Base-by-base conservation (phyloP, 2,113 vertebrate species). In the Tragelaphus imberbis region DNA sequence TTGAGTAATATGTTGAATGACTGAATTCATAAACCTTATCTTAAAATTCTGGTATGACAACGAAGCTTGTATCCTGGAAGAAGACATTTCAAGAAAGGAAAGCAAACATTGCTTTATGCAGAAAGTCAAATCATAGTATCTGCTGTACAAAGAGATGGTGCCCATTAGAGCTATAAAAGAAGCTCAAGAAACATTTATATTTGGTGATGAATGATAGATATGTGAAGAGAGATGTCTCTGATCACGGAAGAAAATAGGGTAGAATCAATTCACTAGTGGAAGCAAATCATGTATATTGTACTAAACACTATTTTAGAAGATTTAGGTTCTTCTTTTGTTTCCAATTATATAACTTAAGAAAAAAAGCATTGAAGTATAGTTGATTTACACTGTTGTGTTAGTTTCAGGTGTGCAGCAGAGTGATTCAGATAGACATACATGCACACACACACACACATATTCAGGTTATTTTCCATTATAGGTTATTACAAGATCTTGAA, bases 191-290 rank as follows among this genome's bases (percentile, higher is more conserved):
- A 96, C 82, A 82, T 47, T 95, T 84, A 1, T 75, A 1, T 75
- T n/a, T 58, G 55, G 33, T 91, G 65, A 63, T 82, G 17, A 53
- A 49, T 79, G 49, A 6, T 56, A 30, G 15, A 36, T 44, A 6
- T 19, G 2, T n/a, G 25, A 85, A 36, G 53, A 61, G 33, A 44
- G 13, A 13, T 30, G 7, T 93, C 33, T 84, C 33, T 53, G 27
- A 53, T 79, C 58, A 44, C 53, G 77, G 84, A 84, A 95, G 49
- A 91, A 98, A 97, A 88, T 14, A 53, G 79, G 90, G 40, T 97
- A 97, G 95, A 81, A 44, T 80, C 3, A 49, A 49, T 88, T 65
- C 36, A 59, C 97, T 98, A 97, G 96, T 97, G 98, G 96, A 71
- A 44, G 63, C 6, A 47, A 92, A 71, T 61, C 75, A n/a, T 75